Conservation (phyloP, 2,113 vertebrate species). For the Urocolius indicus region DNA sequence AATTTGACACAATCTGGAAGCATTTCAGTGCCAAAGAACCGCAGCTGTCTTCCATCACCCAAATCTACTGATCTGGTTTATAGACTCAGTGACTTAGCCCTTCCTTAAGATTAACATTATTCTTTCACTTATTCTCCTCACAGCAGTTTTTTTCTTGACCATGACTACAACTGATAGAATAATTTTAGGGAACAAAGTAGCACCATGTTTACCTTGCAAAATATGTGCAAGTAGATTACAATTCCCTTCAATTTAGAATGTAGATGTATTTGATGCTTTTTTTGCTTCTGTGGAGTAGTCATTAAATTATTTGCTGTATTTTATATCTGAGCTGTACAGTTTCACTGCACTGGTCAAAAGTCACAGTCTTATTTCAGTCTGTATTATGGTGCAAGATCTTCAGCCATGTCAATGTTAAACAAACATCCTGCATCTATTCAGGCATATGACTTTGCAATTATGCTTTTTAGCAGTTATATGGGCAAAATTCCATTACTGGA, state of each 20-base stretch:
- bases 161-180: neutral
- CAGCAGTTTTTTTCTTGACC: neutral
- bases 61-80: neutral
- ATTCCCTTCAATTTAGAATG: neutral
- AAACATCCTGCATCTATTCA: neutral
- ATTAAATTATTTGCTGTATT: neutral
- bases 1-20: constrained; percentile 56
- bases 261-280: neutral
- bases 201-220: neutral
- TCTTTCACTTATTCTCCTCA: neutral
- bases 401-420: neutral
- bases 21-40: constrained; percentile 31
- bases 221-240: neutral
- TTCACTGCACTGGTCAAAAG: neutral
- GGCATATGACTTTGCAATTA: neutral
- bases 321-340: neutral
- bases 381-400: neutral
- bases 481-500: neutral
- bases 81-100: neutral
- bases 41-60: neutral
- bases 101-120: neutral
- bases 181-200: neutral
- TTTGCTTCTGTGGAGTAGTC: neutral
- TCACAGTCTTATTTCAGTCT: neutral
- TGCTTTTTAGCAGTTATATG: neutral